These are phyloP conservation scores for Cariama cristata DNA, from an alignment of 2,113 vertebrate genomes.

Conservation along the genomic window DNA sequence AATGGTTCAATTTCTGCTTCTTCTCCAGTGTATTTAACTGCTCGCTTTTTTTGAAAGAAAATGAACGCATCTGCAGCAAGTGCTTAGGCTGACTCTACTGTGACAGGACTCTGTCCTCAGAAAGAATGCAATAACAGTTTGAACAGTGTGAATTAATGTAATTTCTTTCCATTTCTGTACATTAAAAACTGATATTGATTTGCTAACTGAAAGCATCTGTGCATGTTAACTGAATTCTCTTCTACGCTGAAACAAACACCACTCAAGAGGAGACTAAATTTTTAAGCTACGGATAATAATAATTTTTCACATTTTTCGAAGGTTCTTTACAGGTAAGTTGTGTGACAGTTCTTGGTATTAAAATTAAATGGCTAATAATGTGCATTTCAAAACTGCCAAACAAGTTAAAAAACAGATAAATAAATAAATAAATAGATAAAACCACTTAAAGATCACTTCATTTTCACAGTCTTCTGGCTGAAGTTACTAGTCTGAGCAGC, in stretches of 20 bases:
- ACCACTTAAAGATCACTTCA: rapidly evolving
- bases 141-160: not conserved
- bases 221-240: not conserved
- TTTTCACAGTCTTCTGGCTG: not conserved
- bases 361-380: not conserved
- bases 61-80: not conserved
- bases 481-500: not conserved
- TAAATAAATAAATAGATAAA: not conserved
- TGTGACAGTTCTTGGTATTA: not conserved
- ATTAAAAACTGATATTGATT: not conserved
- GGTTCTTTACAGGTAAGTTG: rapidly evolving
- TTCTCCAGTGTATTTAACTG: not conserved
- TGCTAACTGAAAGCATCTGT: not conserved
- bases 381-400: not conserved
- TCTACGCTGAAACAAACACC: not conserved
- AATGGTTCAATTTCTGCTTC: not conserved
- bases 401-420: not conserved
- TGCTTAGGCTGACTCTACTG: not conserved
- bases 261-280: not conserved
- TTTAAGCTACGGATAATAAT: not conserved
- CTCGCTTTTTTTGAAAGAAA: not conserved
- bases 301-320: not conserved
- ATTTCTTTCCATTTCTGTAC: not conserved
- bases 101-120: not conserved
- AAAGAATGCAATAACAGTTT: not conserved